Evolutionary conservation across 2,888 invertebrate genomes (phyloP).

Genomic region (Pterostichus madidus): DNA sequence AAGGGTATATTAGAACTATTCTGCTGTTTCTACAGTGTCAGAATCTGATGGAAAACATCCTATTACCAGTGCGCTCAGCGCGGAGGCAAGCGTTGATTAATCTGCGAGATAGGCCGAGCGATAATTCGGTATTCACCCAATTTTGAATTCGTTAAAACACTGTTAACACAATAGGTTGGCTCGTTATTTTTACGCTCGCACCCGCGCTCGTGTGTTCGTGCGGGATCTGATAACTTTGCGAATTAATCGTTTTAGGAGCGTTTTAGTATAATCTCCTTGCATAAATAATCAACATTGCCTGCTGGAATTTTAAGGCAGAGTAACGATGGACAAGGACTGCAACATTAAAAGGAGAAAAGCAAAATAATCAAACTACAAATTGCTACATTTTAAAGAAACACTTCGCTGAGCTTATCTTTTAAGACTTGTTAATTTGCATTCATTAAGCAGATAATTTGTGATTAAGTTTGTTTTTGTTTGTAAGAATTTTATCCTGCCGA

Average conservation of each 20-base stretch:
- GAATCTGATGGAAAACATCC: constrained; percentile 30
- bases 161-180: constrained; percentile 51
- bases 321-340: constrained; percentile 37
- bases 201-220: constrained; percentile 14
- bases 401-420: background rate
- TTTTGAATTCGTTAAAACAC: constrained; percentile 52
- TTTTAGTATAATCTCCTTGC: constrained; percentile 52
- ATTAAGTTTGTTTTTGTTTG: no score
- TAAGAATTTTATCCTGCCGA: no score
- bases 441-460: no score
- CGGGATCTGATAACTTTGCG: constrained; percentile 49
- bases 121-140: constrained; percentile 40
- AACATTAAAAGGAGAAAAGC: constrained; percentile 18
- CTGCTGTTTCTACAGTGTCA: background rate
- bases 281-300: constrained; percentile 51
- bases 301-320: constrained; percentile 7
- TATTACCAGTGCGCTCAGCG: background rate
- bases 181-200: constrained; percentile 24
- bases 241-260: constrained; percentile 59
- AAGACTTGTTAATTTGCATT: background rate
- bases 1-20: background rate
- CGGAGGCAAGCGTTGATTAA: constrained; percentile 6
- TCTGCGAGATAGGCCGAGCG: constrained; percentile 19
- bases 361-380: constrained; percentile 39
- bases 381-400: constrained; percentile 10